Percentiles rank a stretch among this genome's conserved stretches.
phyloP scores from a whole-genome alignment of 1,140 invertebrate genomes.

The Drosophila quadrilineata region DNA sequence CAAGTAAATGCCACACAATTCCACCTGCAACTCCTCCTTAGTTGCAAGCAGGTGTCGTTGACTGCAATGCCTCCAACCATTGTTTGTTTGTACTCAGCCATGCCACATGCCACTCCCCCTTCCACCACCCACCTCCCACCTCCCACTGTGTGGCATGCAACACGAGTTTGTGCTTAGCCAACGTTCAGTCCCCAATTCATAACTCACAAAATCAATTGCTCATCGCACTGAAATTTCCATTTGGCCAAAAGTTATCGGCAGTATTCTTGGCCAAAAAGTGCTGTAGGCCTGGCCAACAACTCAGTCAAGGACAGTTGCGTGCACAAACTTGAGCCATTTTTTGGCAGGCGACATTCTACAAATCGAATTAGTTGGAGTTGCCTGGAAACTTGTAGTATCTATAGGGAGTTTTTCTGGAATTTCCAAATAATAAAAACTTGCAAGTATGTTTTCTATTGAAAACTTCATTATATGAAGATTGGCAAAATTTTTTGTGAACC shows the following conservation, averaged over 20 bases:
- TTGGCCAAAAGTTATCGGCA: slow-evolving; percentile 29
- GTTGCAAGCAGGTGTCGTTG: slow-evolving; percentile 31
- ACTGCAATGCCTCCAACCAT: slow-evolving; percentile 25
- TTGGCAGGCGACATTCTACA: slow-evolving; percentile 32
- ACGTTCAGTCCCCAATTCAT: slow-evolving; percentile 27
- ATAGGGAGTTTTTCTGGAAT: too few species aligned
- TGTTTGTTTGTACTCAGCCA: slow-evolving; percentile 1
- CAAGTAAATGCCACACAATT: slow-evolving; percentile 1
- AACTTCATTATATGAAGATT: too few species aligned
- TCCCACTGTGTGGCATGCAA: slow-evolving; percentile 12
- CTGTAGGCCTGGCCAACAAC: not conserved
- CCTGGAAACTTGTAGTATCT: too few species aligned
- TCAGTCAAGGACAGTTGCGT: slow-evolving; percentile 48
- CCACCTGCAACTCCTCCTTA: not conserved
- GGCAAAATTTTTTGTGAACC: too few species aligned
- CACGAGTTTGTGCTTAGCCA: slow-evolving; percentile 22
- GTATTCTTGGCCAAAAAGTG: too few species aligned
- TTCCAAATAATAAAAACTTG: too few species aligned
- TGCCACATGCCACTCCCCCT: too few species aligned
- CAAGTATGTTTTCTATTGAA: too few species aligned
- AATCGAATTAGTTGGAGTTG: slow-evolving; percentile 7
- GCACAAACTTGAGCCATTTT: slow-evolving; percentile 50
- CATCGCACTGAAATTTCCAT: slow-evolving; percentile 8
- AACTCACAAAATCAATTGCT: slow-evolving; percentile 39
- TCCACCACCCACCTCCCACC: too few species aligned